Base-by-base conservation (phyloP, 2,888 invertebrate genomes). In the Drosophila mettleri region DNA sequence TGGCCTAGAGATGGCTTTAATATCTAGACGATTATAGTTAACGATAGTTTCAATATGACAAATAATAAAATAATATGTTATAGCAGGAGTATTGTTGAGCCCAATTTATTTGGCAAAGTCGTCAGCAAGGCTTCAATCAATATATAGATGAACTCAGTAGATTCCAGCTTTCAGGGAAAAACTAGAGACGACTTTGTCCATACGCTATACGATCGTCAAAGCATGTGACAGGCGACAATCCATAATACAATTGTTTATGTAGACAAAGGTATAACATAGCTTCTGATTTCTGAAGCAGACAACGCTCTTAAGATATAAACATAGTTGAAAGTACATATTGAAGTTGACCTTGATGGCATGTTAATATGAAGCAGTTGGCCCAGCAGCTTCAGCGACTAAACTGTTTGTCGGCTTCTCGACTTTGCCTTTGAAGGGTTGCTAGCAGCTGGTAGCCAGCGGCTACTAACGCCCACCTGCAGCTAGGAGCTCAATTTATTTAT, bases 401-500 rank as follows among this genome's bases (percentile, higher is more conserved):
- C 38, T 20, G 36, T 45, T 63, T 33, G 33, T 34, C 27, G 33
- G 27, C 36, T 53, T 24, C 16, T 14, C 29, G n/a, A 46, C 31
- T 14, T 36, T 1, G 14, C 6, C 20, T 18, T 16, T 5, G 34
- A 22, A 12, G 29, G 18, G 18, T 33, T 10, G 22, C 33, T 14
- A 31, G n/a, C 49, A 49, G 33, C 49, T 53, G 33, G 61, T 39
- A 41, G 61, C 48, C 39, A 51, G 59, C 31, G 22, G 38, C 36
- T 53, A 51, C 53, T 59, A 41, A 34, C 46, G 27, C 68, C 60
- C 86, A 76, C 76, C 84, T 78, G 68, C 58, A 62, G 69, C 53
- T 53, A 45, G 67, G 34, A 55, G 68, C 71, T 84, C 77, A 84
- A 85, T 86, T 86, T 85, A 85, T 85, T 86, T 85, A 86, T 82